Base-by-base conservation (phyloP, 1,140 invertebrate species). In the Cephus cinctus region DNA sequence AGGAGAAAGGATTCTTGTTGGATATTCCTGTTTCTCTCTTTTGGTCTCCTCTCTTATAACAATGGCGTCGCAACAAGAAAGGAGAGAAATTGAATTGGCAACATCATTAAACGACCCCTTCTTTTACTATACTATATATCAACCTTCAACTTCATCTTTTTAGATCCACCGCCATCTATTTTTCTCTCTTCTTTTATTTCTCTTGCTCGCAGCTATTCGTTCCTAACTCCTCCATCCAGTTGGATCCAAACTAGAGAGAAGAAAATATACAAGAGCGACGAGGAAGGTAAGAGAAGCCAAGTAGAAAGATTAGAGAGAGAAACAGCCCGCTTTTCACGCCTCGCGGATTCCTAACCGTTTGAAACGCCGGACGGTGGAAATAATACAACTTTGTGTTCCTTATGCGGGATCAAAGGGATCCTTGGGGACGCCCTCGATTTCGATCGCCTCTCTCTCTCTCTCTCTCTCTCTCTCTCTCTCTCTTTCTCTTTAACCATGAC, bases 311-410 rank as follows among this genome's bases (percentile, higher is more conserved):
- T 40, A 58, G 54, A 57, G 36, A 54, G 64, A 62, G 54, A 47
- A 40, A 18, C 56, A 62, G 52, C 50, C 58, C 56, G 54, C 55
- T 52, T 70, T 72, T 72, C 65, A 72, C 67, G 69, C 69, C 67
- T 69, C 65, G 54, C 61, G 54, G 59, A 57, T 64, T 63, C 43
- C 56, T 57, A 69, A 66, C 60, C 61, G 62, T 72, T 72, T 67
- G 67, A 69, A 72, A 67, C 52, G 59, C 63, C 59, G 58, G 57
- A 51, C 53, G 58, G 67, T 72, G 67, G 63, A 72, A 72, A 71
- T 72, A 72, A 71, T 72, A 72, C 69, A 72, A 72, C 68, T 71
- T 71, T 71, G 63, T 67, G 68, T 71, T 69, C 66, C 68, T 69
- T 69, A 61, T 63, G 52, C 44, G 54, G 52, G 65, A 71, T 72